These are phyloP conservation scores for Camptogramma bilineatum DNA, from an alignment of 2,888 invertebrate genomes.

Conservation along the genomic window DNA sequence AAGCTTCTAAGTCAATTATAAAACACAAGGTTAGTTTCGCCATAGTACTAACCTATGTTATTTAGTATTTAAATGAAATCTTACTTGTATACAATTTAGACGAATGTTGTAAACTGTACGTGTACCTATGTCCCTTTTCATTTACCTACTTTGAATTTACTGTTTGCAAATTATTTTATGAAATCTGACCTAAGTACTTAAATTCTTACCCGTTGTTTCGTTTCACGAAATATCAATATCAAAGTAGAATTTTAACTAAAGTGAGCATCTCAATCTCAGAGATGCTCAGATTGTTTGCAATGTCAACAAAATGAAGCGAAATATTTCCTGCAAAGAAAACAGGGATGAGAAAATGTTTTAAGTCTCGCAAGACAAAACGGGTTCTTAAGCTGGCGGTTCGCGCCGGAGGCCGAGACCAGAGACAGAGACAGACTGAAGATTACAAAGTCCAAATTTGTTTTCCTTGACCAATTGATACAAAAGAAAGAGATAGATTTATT, in stretches of 20 bases:
- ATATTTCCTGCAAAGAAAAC: slow-evolving; percentile 51
- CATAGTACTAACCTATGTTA: too few species aligned
- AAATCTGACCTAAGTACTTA: slow-evolving; percentile 1
- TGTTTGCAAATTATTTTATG: background rate
- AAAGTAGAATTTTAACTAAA: slow-evolving; percentile 40
- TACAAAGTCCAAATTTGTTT: too few species aligned
- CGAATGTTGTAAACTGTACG: background rate
- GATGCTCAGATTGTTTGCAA: slow-evolving; percentile 49
- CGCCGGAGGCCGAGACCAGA: too few species aligned
- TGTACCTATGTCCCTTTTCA: background rate
- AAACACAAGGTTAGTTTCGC: too few species aligned
- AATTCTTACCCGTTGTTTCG: slow-evolving; percentile 17
- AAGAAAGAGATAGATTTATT: too few species aligned
- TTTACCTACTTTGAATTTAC: background rate
- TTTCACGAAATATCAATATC: slow-evolving; percentile 36
- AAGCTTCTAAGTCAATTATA: too few species aligned
- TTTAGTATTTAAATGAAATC: background rate
- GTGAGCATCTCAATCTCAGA: slow-evolving; percentile 39
- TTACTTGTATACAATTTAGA: background rate
- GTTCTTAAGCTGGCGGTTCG: too few species aligned
- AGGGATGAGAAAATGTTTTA: slow-evolving; percentile 41
- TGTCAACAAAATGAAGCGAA: slow-evolving; percentile 51
- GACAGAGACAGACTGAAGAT: too few species aligned
- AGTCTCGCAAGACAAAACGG: slow-evolving; percentile 19
- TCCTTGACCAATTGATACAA: too few species aligned